Percentiles rank a stretch among this genome's conserved stretches.
These are phyloP conservation scores for Coregonus clupeaformis DNA, from an alignment of 2,113 vertebrate species.

Conservation along the genomic window DNA sequence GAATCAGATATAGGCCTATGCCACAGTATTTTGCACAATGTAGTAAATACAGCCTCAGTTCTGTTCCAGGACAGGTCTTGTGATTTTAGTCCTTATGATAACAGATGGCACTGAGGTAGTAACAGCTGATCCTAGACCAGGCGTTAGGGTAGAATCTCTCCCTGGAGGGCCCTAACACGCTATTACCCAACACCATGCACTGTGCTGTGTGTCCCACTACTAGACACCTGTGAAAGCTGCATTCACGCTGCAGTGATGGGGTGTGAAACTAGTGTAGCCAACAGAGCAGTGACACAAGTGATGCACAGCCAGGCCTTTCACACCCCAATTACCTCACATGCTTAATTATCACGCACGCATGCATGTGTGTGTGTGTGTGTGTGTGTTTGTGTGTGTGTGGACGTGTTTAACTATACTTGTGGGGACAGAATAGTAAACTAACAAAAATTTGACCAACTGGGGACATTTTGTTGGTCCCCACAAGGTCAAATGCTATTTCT, in stretches of 20 bases:
- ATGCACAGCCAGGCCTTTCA: neutral
- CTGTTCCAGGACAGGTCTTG: neutral
- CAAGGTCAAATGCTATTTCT: too few species aligned
- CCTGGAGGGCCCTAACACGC: neutral
- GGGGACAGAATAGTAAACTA: too few species aligned
- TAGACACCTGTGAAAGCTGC: neutral
- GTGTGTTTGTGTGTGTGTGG: neutral
- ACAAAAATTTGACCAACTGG: too few species aligned
- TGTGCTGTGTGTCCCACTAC: neutral
- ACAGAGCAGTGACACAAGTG: neutral
- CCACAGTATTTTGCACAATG: too few species aligned
- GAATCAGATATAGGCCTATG: neutral
- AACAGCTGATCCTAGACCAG: neutral
- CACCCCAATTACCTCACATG: neutral
- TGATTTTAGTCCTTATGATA: neutral
- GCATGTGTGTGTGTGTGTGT: neutral
- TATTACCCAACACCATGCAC: constrained; percentile 13
- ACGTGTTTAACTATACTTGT: too few species aligned
- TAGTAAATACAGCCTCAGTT: neutral
- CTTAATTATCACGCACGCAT: neutral
- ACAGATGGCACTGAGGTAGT: neutral
- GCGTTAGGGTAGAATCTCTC: neutral
- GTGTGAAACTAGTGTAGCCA: neutral
- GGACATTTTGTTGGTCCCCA: too few species aligned
- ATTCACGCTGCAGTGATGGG: neutral